A percentile compares a stretch with the other conserved stretches of the same genome.
phyloP scores from a whole-genome alignment of 2,888 invertebrate genomes.

The Lamellibrachia columna region DNA sequence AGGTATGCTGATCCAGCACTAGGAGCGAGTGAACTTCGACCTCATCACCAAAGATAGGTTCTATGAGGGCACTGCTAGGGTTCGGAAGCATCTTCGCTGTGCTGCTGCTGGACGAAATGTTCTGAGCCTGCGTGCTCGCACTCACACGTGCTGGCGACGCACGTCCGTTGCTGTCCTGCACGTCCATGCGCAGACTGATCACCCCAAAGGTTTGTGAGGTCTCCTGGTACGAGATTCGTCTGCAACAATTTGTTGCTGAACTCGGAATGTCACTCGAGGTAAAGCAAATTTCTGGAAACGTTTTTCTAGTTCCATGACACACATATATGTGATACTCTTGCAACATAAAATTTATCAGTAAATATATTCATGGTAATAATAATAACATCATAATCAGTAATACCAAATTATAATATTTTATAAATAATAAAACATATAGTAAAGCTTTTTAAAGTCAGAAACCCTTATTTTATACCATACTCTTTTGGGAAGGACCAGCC shows the following conservation, averaged over 20 bases:
- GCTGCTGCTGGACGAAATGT: conserved; percentile 47
- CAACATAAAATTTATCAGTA: too few relatives aligned
- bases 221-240: conserved; percentile 92
- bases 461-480: not conserved
- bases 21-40: conserved; percentile 86
- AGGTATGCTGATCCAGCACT: conserved; percentile 94
- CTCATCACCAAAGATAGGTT: conserved; percentile 78
- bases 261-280: too few relatives aligned
- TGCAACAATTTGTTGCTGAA: conserved; percentile 35
- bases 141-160: conserved; percentile 76
- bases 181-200: conserved; percentile 88
- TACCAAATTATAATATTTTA: not conserved
- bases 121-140: conserved; percentile 80
- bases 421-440: not conserved
- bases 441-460: not conserved
- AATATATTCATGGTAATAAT: too few relatives aligned
- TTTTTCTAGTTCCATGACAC: too few relatives aligned
- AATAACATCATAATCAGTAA: too few relatives aligned
- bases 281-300: too few relatives aligned
- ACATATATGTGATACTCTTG: too few relatives aligned
- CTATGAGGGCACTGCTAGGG: conserved; percentile 64
- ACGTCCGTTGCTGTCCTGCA: conserved; percentile 62
- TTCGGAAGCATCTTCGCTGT: conserved; percentile 19
- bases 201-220: conserved; percentile 86
- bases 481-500: not conserved